Base-by-base conservation (phyloP, 2,797 vertebrate species). In the Acanthornis magna region DNA sequence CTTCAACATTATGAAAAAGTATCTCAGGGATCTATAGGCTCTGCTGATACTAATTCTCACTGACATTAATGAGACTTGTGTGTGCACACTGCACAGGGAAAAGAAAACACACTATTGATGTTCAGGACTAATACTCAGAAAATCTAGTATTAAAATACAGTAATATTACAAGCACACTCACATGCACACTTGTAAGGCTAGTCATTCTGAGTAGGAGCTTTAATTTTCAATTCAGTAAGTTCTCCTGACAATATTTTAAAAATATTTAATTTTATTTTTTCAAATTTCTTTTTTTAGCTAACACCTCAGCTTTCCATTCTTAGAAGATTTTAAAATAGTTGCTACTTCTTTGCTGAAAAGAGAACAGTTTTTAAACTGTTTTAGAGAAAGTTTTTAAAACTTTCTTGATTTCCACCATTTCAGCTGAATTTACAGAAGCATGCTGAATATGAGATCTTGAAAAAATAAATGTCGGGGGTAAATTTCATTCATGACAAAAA, bases 1-100 rank as follows among this genome's bases (percentile, higher is more conserved):
- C 83, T 86, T 88, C 63, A 58, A 48, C 19, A 30, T 89, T 85
- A 93, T 82, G 77, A 95, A 90, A 93, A 95, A 94, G 36, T 74
- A 82, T 93, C 85, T 82, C 61, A 40, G 53, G 63, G 50, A 87
- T 96, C 88, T 82, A 62, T 73, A 94, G 40, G 72, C 72, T 85
- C 54, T 75, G 61, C 92, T 93, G 93, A 94, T 87, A 72, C 48
- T 89, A 96, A 96, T 91, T 84, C 32, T 83, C 34, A 21, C 48
- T 88, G 85, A 95, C 70, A 85, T 88, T 89, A 88, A 92, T 73
- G 47, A 61, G 50, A 76, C 61, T 87, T 89, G 27, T 57, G 65
- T 75, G 71, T 45, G 20, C 16, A 6, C 16, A 65, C 27, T 55
- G 78, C 87, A 71, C 42, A 78, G 42, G 63, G 83, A 95, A 95